Conservation (phyloP, 2,797 vertebrate species). For the Florisuga fusca region DNA sequence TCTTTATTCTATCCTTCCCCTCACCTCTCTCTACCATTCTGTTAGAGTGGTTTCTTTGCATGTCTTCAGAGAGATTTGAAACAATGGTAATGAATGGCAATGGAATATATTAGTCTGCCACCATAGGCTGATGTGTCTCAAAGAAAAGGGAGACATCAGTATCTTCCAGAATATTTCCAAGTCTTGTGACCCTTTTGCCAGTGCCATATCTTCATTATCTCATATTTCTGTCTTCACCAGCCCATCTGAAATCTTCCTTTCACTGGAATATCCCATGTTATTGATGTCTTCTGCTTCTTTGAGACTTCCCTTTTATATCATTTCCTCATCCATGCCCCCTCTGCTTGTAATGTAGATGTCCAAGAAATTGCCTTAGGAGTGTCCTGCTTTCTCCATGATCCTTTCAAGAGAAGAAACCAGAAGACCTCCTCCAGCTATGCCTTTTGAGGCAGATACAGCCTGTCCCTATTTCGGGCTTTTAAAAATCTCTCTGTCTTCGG, state of each 20-base stretch:
- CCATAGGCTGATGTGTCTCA: neutral
- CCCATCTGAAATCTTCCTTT: neutral
- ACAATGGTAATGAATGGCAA: neutral
- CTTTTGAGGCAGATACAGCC: neutral
- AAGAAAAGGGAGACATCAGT: neutral
- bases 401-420: neutral
- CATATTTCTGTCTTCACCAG: neutral
- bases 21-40: neutral
- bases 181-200: neutral
- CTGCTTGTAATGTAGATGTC: neutral
- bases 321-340: neutral
- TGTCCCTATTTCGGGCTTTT: neutral
- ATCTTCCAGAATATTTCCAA: neutral
- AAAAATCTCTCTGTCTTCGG: neutral
- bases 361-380: neutral
- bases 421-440: neutral
- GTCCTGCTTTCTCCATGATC: neutral
- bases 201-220: neutral
- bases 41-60: neutral
- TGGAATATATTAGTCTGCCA: neutral
- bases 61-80: neutral
- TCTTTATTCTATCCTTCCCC: no score
- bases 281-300: neutral
- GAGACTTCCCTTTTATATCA: neutral
- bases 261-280: neutral